phyloP scores from a whole-genome alignment of 2,113 vertebrate species.

The Pagrus major region DNA sequence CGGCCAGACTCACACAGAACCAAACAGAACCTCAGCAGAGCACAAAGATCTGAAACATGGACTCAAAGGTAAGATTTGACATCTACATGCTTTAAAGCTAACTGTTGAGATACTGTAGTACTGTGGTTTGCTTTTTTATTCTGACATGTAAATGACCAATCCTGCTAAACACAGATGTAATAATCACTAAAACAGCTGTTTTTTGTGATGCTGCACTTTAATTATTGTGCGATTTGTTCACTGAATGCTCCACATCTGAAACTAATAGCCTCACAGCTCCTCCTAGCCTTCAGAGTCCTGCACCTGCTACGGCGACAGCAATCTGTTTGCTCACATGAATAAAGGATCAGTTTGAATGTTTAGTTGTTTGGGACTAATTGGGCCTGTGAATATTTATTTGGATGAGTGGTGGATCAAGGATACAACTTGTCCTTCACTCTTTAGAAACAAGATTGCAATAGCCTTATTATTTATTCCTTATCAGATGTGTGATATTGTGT shows the following conservation, averaged over 20 bases:
- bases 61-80: conserved; percentile 71
- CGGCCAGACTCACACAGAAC: conserved; percentile 6
- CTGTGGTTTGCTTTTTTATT: background rate
- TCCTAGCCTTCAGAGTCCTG: conserved; percentile 29
- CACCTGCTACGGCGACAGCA: conserved; percentile 26
- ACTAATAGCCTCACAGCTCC: conserved; percentile 12
- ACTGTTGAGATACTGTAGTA: background rate
- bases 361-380: conserved; percentile 55
- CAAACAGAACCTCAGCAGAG: conserved; percentile 33
- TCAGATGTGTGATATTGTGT: background rate
- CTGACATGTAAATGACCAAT: background rate
- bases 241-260: conserved; percentile 8
- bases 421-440: background rate
- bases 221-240: background rate
- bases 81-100: background rate
- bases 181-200: background rate
- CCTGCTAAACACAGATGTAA: background rate
- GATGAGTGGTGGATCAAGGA: conserved; percentile 33
- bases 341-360: conserved; percentile 66
- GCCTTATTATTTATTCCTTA: background rate
- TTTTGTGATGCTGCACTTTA: conserved; percentile 7
- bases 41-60: conserved; percentile 45
- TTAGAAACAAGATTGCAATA: background rate
- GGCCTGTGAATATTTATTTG: conserved; percentile 64
- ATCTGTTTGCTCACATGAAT: conserved; percentile 67